Evolutionary conservation across 1,140 invertebrate species (phyloP), one percentile per base, ranked within the genome.

Genomic region (Coptotermes formosanus): DNA sequence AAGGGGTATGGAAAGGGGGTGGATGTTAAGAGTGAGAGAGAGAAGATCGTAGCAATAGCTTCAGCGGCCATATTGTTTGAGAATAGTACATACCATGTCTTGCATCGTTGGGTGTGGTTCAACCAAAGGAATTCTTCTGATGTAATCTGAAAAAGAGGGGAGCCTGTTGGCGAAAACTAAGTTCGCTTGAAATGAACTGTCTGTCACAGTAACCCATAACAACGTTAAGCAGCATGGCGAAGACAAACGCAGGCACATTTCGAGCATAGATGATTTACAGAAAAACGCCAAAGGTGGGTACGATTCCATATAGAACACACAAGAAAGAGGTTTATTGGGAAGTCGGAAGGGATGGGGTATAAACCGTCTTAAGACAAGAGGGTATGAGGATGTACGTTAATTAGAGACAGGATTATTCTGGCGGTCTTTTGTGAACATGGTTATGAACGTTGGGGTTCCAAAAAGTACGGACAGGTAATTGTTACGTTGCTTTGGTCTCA

Each of bases 71-170:
- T 75, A 75, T 75, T 75, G 64, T 75, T 75, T 30, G 25, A 75
- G 64, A 30, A 75, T 25, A 75, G n/a, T 30, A 75, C 64, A 75
- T 75, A 75, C 25, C 64, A 75, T 14, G 25, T 75, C 64, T 75
- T 75, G 25, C 64, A 75, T n/a, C 64, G 64, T 30, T 30, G 25
- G 64, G 64, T 75, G 64, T 75, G 64, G 64, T 75, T 75, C 8
- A 30, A 75, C 64, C 64, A 30, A 30, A 75, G 64, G 64, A 75
- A 75, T 75, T 25, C 64, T 75, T 75, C 25, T 75, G 64, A 75
- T 75, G 64, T 75, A 75, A 75, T 75, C n/a, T 75, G 3, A 75
- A 75, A 75, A 75, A 75, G n/a, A 75, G 64, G n/a, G 25, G n/a
- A 30, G n/a, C 7, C 64, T 2, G 9, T 75, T 12, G n/a, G 64